phyloP scores from a whole-genome alignment of 2,888 invertebrate genomes.

The Mantis religiosa region DNA sequence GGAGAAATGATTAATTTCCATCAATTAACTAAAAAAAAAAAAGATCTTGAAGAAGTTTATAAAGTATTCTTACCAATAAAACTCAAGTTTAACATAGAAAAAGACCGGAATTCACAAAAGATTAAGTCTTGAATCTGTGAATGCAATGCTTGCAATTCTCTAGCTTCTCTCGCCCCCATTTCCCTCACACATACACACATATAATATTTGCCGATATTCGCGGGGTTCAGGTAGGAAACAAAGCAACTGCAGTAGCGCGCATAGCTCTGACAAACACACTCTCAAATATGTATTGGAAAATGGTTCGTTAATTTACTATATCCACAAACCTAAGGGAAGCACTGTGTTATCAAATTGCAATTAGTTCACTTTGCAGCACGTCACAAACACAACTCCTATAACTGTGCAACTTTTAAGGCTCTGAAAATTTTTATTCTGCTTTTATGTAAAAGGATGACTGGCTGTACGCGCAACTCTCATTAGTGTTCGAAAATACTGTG shows the following conservation, averaged over 20 bases:
- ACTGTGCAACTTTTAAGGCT: background rate
- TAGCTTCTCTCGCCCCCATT: background rate
- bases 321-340: background rate
- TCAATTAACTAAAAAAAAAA: too few species aligned
- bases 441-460: background rate
- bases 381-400: background rate
- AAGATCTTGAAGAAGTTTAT: too few species aligned
- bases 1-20: too few species aligned
- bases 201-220: background rate
- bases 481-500: background rate
- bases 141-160: background rate
- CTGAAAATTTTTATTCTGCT: background rate
- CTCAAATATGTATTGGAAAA: background rate
- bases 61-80: too few species aligned
- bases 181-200: background rate
- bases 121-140: background rate
- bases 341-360: background rate
- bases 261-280: background rate
- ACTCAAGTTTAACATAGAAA: too few species aligned
- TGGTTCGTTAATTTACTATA: background rate
- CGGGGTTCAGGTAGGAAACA: background rate
- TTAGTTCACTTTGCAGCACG: background rate
- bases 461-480: background rate
- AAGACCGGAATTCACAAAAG: background rate
- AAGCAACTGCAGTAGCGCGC: background rate